Conservation (phyloP, 2,113 vertebrate genomes). For the Dromaius novaehollandiae region DNA sequence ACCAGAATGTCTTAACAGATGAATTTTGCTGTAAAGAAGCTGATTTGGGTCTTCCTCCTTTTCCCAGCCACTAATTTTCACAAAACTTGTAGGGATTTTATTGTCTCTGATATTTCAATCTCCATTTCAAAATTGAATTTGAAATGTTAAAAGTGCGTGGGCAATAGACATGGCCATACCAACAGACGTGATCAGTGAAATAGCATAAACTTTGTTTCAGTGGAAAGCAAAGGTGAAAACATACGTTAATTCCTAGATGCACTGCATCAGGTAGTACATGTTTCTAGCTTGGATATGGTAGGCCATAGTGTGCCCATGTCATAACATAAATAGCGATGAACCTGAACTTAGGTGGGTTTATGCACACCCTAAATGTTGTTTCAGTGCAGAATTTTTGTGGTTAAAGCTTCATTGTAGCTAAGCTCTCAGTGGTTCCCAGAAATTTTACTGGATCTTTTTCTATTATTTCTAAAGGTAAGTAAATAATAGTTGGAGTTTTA, state of each 20-base stretch:
- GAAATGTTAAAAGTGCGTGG: not conserved
- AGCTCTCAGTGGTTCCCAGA: not conserved
- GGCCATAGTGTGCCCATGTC: not conserved
- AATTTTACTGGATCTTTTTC: not conserved
- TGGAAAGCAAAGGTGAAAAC: not conserved
- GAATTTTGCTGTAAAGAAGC: not conserved
- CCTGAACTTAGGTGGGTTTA: not conserved
- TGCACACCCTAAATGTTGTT: not conserved
- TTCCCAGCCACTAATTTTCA: not conserved
- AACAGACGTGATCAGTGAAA: not conserved
- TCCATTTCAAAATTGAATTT: not conserved
- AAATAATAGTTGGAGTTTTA: not conserved
- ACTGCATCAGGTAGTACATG: fast-evolving
- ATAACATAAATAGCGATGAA: not conserved
- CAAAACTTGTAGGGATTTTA: not conserved
- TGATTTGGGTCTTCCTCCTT: not conserved
- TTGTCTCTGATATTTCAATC: not conserved
- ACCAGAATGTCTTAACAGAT: not conserved
- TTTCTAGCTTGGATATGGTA: not conserved
- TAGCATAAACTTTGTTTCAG: not conserved
- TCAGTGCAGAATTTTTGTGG: not conserved
- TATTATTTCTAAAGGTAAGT: not conserved
- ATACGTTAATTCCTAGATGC: not conserved
- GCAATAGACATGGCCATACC: no score
- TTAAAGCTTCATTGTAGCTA: not conserved